A percentile compares a stretch with the other conserved stretches of the same genome.
These are phyloP conservation scores for Silvanus unidentatus DNA, from an alignment of 2,888 invertebrate species.

Conservation along the genomic window DNA sequence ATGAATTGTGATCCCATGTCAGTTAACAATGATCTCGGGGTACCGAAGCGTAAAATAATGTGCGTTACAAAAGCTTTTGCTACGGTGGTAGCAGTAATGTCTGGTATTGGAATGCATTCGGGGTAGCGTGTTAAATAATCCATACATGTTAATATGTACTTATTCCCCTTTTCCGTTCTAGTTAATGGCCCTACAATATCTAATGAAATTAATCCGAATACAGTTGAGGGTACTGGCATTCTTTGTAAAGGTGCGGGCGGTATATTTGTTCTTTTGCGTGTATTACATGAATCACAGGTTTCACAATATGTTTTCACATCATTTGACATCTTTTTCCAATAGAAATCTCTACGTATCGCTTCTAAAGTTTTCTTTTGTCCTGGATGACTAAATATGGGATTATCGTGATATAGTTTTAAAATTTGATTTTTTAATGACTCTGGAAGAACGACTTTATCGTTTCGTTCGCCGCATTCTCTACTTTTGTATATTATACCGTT, in stretches of 20 bases:
- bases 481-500: neutral
- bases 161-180: conserved; percentile 13
- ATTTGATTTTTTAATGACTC: neutral
- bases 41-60: conserved; percentile 18
- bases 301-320: conserved; percentile 16
- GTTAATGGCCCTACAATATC: conserved; percentile 25
- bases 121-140: conserved; percentile 20
- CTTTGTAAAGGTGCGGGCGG: conserved; percentile 1
- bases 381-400: neutral
- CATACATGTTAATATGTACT: conserved; percentile 21
- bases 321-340: conserved; percentile 19
- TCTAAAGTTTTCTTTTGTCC: neutral
- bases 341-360: conserved; percentile 10
- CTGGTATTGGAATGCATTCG: conserved; percentile 17
- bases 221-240: conserved; percentile 6
- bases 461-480: neutral
- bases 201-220: conserved; percentile 17
- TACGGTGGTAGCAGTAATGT: conserved; percentile 16
- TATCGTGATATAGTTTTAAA: conserved; percentile 17
- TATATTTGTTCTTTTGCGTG: conserved; percentile 10
- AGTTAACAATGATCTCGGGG: conserved; percentile 25
- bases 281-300: conserved; percentile 19
- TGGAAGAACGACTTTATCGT: neutral
- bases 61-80: conserved; percentile 15
- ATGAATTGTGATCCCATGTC: conserved; percentile 29